Conservation (phyloP, 2,113 vertebrate genomes). For the Sceloporus undulatus region DNA sequence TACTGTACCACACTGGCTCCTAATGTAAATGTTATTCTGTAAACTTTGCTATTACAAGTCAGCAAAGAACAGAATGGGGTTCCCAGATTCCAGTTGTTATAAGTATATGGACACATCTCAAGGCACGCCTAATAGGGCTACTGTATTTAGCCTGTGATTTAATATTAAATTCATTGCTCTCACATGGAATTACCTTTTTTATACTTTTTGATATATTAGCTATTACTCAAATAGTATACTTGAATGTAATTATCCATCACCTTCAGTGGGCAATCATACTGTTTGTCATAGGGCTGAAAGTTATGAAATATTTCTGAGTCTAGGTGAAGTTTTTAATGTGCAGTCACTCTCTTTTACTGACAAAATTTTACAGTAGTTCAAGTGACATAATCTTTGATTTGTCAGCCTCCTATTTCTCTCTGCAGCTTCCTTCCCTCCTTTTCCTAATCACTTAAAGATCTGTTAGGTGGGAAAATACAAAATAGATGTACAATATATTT, state of each 20-base stretch:
- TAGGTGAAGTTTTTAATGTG: background rate
- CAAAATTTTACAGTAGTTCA: background rate
- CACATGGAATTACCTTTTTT: background rate
- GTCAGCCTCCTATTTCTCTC: background rate
- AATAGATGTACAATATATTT: background rate
- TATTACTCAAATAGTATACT: background rate
- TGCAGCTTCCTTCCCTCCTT: too few relatives aligned
- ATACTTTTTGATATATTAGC: background rate
- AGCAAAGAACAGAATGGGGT: background rate
- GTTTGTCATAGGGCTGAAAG: background rate
- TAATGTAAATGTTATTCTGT: too few relatives aligned
- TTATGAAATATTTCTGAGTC: background rate
- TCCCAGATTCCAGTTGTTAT: background rate
- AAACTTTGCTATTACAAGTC: background rate
- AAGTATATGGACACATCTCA: background rate
- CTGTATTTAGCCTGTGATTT: background rate
- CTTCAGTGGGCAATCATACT: background rate
- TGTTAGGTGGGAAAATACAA: background rate
- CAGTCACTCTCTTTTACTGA: background rate
- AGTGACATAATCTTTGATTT: background rate
- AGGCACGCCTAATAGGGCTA: background rate
- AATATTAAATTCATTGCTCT: background rate
- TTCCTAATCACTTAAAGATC: background rate
- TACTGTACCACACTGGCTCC: too few relatives aligned
- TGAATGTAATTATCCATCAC: background rate